Percentiles rank a stretch among this genome's conserved stretches.
phyloP scores from a whole-genome alignment of 2,113 vertebrate species.

The crab-eating macaque (Macaca fascicularis) region DNA sequence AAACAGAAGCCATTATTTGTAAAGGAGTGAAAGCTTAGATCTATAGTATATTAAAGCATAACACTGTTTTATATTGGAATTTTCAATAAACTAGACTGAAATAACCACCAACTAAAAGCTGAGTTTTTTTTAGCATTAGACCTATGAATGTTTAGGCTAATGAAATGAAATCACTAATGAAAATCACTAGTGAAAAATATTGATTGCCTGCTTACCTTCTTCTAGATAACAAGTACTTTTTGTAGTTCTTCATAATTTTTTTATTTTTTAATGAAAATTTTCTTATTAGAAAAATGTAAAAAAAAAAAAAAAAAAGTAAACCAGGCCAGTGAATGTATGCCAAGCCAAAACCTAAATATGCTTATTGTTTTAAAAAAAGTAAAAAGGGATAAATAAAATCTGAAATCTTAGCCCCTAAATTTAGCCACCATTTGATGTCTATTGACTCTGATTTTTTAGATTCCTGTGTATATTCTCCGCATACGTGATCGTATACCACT shows the following conservation, averaged over 20 bases:
- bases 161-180: background rate
- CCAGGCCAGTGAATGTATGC: background rate
- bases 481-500: background rate
- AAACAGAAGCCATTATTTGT: background rate
- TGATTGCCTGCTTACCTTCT: background rate
- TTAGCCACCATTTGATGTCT: background rate
- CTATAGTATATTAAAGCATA: background rate
- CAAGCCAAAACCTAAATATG: background rate
- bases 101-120: background rate
- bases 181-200: background rate
- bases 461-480: background rate
- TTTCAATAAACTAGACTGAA: background rate
- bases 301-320: background rate
- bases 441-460: background rate
- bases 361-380: background rate
- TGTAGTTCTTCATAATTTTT: background rate
- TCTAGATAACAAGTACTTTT: background rate
- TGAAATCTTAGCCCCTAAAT: background rate
- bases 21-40: background rate
- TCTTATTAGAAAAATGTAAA: background rate
- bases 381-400: background rate
- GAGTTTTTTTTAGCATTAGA: background rate
- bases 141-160: background rate
- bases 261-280: background rate
- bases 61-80: background rate